These are phyloP conservation scores for Neolamprologus longior DNA, from an alignment of 2,113 vertebrate genomes.

Conservation along the genomic window DNA sequence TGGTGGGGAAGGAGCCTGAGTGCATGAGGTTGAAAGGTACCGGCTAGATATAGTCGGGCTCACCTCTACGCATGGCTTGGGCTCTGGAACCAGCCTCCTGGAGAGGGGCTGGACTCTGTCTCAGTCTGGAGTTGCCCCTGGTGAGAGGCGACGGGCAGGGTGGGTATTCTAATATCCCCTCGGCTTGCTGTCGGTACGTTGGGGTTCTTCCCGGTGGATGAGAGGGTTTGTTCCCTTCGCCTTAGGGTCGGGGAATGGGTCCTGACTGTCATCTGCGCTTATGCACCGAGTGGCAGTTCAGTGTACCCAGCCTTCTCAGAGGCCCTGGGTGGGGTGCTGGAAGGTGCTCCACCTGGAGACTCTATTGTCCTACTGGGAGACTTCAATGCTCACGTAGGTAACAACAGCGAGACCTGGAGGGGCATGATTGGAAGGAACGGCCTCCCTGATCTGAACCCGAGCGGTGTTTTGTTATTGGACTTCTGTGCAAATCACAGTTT, in stretches of 20 bases:
- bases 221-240: neutral
- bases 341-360: neutral
- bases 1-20: neutral
- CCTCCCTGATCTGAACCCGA: too few species aligned
- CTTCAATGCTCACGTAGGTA: accelerated
- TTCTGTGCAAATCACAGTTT: too few species aligned
- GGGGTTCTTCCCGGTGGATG: accelerated
- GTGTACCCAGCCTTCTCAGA: too few species aligned
- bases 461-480: too few species aligned
- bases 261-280: neutral
- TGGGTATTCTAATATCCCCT: neutral
- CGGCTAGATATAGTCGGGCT: neutral
- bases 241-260: accelerated
- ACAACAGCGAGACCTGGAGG: accelerated
- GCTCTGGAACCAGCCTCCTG: neutral
- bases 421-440: accelerated
- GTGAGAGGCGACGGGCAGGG: accelerated
- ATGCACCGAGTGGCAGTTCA: too few species aligned
- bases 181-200: accelerated
- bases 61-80: neutral
- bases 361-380: accelerated
- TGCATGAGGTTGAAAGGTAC: neutral
- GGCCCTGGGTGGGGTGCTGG: neutral
- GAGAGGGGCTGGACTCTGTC: neutral
- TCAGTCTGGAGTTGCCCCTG: neutral